Conservation (phyloP, 64 coral and sea anemone genomes). For the Stylophora pistillata region DNA sequence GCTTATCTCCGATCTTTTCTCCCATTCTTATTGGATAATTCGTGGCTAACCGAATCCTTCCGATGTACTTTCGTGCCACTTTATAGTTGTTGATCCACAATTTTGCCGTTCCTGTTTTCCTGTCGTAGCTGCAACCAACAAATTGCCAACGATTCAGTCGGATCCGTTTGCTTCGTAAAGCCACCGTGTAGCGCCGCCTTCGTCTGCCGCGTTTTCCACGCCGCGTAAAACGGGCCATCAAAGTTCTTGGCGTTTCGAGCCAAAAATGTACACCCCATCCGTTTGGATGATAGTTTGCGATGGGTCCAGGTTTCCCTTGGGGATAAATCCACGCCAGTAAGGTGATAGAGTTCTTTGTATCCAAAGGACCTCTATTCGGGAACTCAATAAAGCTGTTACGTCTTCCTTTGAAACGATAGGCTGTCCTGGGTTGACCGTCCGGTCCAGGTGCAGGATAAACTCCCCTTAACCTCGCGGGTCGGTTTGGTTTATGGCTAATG, state of each 20-base stretch:
- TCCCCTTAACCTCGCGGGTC: constrained; percentile 39
- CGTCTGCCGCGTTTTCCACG: constrained; percentile 49
- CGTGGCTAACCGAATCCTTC: constrained; percentile 65
- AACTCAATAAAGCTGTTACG: constrained; percentile 70
- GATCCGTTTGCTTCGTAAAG: constrained; percentile 5
- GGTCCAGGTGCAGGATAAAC: constrained; percentile 57
- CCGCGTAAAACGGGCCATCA: constrained; percentile 63
- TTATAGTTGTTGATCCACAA: constrained; percentile 59
- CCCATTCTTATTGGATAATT: constrained; percentile 87
- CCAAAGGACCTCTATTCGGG: constrained; percentile 69
- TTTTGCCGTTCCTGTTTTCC: constrained; percentile 44
- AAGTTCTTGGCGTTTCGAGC: constrained; percentile 10
- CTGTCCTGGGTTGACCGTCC: constrained; percentile 41
- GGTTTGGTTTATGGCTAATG: constrained; percentile 38
- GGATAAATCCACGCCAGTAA: constrained; percentile 81
- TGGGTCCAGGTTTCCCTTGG: constrained; percentile 52
- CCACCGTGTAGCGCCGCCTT: constrained; percentile 6
- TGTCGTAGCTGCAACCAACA: constrained; percentile 61
- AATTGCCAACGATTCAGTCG: constrained; percentile 62
- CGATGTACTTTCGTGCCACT: constrained; percentile 25
- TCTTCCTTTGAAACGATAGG: constrained; percentile 64
- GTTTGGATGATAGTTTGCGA: constrained; percentile 90
- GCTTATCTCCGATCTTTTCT: constrained; percentile 28
- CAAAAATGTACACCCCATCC: constrained; percentile 72
- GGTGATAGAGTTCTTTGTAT: constrained; percentile 83